phyloP scores from a whole-genome alignment of 2,888 invertebrate species.

The Andrena hattorfiana region DNA sequence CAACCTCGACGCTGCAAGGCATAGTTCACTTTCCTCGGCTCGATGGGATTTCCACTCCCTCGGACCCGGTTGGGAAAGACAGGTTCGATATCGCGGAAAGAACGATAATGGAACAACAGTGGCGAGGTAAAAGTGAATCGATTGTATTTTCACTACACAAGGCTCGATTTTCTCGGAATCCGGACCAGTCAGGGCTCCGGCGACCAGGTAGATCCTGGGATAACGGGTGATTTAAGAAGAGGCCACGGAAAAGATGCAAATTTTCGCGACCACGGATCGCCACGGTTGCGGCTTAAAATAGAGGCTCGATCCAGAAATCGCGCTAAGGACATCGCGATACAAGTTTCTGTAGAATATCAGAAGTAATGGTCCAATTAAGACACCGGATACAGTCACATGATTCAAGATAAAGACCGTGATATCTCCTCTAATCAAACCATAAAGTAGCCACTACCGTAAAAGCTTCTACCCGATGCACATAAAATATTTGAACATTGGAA shows the following conservation, averaged over 20 bases:
- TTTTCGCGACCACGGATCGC: conserved; percentile 12
- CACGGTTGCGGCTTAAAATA: conserved; percentile 11
- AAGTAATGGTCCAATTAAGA: conserved; percentile 26
- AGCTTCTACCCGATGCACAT: no score
- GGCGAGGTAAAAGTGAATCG: conserved; percentile 27
- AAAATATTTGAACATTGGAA: no score
- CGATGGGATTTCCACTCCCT: conserved; percentile 26
- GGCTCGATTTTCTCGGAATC: conserved; percentile 41
- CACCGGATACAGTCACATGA: no score
- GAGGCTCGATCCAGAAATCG: conserved; percentile 9
- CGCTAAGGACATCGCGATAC: conserved; percentile 19
- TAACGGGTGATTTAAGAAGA: conserved; percentile 42
- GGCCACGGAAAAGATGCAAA: conserved; percentile 39
- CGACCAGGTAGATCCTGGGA: conserved; percentile 14
- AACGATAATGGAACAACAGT: conserved; percentile 39
- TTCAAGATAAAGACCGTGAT: no score
- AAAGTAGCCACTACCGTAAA: neutral
- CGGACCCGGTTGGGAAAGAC: neutral
- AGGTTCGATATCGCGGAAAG: conserved; percentile 32
- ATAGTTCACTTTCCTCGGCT: conserved; percentile 34
- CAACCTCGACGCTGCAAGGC: neutral
- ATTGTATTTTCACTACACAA: conserved; percentile 19
- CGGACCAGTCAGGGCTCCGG: conserved; percentile 13
- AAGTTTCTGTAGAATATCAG: neutral
- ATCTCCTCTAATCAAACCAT: no score